Percentiles rank a stretch among this genome's conserved stretches.
Evolutionary conservation across 2,113 vertebrate species (phyloP).

Genomic region (Pandion haliaetus): DNA sequence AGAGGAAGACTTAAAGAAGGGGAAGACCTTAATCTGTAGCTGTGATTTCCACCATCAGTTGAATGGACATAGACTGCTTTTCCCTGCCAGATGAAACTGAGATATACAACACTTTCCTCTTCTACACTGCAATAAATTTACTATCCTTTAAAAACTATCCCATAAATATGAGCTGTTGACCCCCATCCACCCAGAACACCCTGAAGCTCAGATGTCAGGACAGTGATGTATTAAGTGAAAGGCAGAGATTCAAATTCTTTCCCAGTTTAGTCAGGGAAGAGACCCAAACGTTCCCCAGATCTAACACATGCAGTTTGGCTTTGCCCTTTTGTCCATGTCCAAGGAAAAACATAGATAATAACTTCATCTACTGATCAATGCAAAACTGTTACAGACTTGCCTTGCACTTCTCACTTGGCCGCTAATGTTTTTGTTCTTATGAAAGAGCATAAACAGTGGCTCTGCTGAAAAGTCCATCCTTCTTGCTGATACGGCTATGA

Average conservation of each 20-base stretch:
- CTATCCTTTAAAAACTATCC: not conserved
- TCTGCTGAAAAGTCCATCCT: not conserved
- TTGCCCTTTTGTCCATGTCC: not conserved
- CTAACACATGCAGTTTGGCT: not conserved
- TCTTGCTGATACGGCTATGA: not conserved
- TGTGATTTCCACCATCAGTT: not conserved
- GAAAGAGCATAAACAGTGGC: not conserved
- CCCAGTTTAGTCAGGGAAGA: not conserved
- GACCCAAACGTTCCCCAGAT: not conserved
- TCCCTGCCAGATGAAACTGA: not conserved
- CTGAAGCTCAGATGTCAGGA: not conserved
- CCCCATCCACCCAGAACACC: not conserved
- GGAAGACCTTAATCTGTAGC: not conserved
- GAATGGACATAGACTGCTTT: not conserved
- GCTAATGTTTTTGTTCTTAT: not conserved
- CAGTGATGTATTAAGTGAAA: not conserved
- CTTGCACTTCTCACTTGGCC: not conserved
- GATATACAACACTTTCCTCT: not conserved
- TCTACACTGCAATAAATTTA: not conserved
- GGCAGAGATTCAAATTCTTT: not conserved
- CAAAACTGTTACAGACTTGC: not conserved
- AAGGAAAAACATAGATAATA: not conserved
- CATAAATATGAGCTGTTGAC: not conserved
- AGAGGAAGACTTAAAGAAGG: not conserved
- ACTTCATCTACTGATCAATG: not conserved